Evolutionary conservation across 37 sponge, comb jelly and placozoan species (phyloP).

Genomic region (Eunapius fragilis): DNA sequence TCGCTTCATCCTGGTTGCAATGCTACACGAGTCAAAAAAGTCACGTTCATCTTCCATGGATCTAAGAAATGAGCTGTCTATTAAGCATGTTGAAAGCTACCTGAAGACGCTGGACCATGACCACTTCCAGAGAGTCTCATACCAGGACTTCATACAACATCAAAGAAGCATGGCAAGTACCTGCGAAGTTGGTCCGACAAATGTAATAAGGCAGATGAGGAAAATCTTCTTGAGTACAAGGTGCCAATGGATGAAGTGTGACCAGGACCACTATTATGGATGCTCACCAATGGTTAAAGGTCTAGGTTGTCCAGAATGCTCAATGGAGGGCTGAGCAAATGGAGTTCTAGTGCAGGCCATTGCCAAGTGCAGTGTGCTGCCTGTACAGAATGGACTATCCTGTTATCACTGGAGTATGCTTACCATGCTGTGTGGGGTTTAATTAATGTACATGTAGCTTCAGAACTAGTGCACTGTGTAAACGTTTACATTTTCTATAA

Average conservation of each 20-base stretch:
- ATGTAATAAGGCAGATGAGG: neutral
- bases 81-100: neutral
- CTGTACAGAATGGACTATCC: no score
- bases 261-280: neutral
- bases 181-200: neutral
- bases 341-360: neutral
- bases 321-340: neutral
- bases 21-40: neutral
- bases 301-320: neutral
- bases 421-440: no score
- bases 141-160: neutral
- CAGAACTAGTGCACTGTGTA: no score
- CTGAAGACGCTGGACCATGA: neutral
- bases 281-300: neutral
- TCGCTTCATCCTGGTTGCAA: neutral
- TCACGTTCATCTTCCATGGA: neutral
- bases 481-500: no score
- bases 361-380: no score
- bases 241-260: neutral
- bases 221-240: neutral
- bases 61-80: neutral
- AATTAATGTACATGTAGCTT: no score
- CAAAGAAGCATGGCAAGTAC: neutral
- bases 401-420: no score
- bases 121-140: neutral